Percentiles rank a stretch among this genome's conserved stretches.
These are phyloP conservation scores for Cyclura pinguis DNA, from an alignment of 2,797 vertebrate genomes.

Conservation along the genomic window DNA sequence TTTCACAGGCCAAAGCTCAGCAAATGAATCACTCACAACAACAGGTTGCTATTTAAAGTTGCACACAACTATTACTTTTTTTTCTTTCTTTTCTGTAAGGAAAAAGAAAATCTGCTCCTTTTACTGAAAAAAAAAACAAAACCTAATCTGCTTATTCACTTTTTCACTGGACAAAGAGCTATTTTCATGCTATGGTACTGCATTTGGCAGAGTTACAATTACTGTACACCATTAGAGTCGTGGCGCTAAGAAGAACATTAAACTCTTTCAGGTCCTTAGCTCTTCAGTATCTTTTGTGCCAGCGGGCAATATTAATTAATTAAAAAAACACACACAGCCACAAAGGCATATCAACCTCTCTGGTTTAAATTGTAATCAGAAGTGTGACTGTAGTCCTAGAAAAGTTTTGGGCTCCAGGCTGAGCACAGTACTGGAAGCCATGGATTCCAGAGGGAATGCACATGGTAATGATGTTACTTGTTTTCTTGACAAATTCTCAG, in stretches of 20 bases:
- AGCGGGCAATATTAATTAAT: conserved; percentile 69
- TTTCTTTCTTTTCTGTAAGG: conserved; percentile 38
- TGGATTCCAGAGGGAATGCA: background rate
- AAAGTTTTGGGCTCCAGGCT: conserved; percentile 23
- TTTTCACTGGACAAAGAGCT: conserved; percentile 44
- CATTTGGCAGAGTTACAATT: conserved; percentile 64
- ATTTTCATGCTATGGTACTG: conserved; percentile 55
- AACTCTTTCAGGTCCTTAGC: conserved; percentile 57
- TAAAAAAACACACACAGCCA: background rate
- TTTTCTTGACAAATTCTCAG: background rate
- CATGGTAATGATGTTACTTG: background rate
- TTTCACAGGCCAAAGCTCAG: conserved; percentile 30
- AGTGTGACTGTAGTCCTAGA: conserved; percentile 25
- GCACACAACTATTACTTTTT: conserved; percentile 37
- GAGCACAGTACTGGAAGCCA: background rate
- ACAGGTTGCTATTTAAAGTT: conserved; percentile 46
- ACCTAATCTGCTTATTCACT: conserved; percentile 68
- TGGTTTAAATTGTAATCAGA: conserved; percentile 52
- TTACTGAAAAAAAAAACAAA: conserved; percentile 30
- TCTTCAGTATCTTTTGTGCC: conserved; percentile 40
- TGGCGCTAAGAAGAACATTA: conserved; percentile 67
- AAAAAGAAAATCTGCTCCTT: conserved; percentile 49
- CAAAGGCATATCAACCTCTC: conserved; percentile 4
- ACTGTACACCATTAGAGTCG: conserved; percentile 59
- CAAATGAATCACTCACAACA: conserved; percentile 46